Evolutionary conservation across 2,113 vertebrate species (phyloP), one percentile per base, ranked within the genome.

Genomic region (Stegastes partitus): DNA sequence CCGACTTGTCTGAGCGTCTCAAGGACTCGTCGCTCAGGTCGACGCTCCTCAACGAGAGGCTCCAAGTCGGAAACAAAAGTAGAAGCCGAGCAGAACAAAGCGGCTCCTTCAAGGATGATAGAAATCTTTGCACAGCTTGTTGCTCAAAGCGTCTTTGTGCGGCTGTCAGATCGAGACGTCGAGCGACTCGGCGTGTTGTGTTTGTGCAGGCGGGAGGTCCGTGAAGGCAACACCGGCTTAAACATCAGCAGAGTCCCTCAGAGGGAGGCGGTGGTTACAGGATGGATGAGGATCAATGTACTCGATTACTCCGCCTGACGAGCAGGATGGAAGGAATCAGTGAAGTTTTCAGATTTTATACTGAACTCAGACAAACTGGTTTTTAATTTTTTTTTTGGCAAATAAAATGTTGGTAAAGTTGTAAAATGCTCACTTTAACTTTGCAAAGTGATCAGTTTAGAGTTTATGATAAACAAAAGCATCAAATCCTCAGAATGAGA

Each of bases 251-350:
- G 65, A 82, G 82, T 72, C 49, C 49, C 44, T 79, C 34, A 61
- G 78, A 81, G 71, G 23, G 39, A 64, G 66, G 50, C 19, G 5
- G 55, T 73, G 62, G 84, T 70, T 58, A 69, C 39, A 26, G 72
- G 75, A 72, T 63, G 78, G 76, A 87, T 87, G 47, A 81, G 70
- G 82, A 83, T 86, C 26, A 87, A 86, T 84, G 85, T 74, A 21
- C 25, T 31, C 10, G 28, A 12, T 7, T 15, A 22, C 31, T 31
- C 5, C 34, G 44, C 9, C 37, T 39, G 37, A 39, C 11, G 11
- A 8, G 4, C 49, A 21, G 0, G n/a, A 49, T 2, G 8, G 8
- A 2, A 14, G 37, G 11, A 10, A 50, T 49, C 12, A 55, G 7
- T 16, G 25, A 18, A 47, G 18, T 18, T 5, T 18, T 47, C 15